Conservation (phyloP, 1,140 invertebrate genomes). For the Harpegnathos saltator region DNA sequence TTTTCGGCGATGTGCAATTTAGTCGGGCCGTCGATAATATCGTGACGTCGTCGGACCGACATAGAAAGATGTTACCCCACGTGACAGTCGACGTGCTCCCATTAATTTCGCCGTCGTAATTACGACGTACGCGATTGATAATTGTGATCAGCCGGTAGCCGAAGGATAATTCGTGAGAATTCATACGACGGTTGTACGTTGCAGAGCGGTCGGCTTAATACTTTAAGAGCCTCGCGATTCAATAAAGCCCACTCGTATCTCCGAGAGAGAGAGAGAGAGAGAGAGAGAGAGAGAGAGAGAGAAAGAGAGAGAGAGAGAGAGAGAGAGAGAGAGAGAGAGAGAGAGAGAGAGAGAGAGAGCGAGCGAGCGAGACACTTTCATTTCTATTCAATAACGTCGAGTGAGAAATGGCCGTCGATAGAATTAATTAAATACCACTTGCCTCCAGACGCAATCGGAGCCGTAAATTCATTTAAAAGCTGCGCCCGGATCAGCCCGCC, state of each 20-base stretch:
- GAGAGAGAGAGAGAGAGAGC: constrained; percentile 7
- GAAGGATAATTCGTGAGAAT: constrained; percentile 15
- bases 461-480: constrained; percentile 14
- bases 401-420: neutral
- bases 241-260: neutral
- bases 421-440: neutral
- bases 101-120: constrained; percentile 34
- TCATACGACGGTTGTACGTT: neutral
- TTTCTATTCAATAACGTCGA: constrained; percentile 12
- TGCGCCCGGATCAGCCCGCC: neutral
- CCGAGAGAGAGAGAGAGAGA: neutral
- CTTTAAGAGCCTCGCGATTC: neutral
- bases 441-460: neutral
- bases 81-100: neutral
- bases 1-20: constrained; percentile 23
- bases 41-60: neutral
- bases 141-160: neutral
- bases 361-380: neutral
- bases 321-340: too few species aligned
- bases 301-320: too few species aligned
- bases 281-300: too few species aligned
- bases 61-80: neutral
- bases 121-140: constrained; percentile 21
- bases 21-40: neutral
- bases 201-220: neutral